Conservation (phyloP, 2,888 invertebrate species). For the Himalopsyche kuldschensis region DNA sequence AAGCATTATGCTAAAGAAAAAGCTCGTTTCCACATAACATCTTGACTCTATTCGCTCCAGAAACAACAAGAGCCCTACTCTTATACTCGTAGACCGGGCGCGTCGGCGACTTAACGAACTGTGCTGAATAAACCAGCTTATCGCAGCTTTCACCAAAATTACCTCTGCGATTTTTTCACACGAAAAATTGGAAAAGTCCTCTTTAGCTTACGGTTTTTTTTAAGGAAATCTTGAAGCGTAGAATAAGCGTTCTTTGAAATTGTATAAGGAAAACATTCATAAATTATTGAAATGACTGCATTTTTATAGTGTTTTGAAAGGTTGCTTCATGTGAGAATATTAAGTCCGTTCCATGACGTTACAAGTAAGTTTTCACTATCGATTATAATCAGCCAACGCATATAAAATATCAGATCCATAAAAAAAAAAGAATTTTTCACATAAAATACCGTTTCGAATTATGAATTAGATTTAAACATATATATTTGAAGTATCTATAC, state of each 20-base stretch:
- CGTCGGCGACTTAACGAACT: conserved; percentile 6
- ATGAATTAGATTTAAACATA: no score
- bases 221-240: neutral
- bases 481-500: no score
- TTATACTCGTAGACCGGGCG: neutral
- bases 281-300: no score
- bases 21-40: neutral
- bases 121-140: conserved; percentile 6
- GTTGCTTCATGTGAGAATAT: no score
- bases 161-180: neutral
- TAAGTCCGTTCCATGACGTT: no score
- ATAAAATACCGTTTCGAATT: no score
- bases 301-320: no score
- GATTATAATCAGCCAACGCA: no score
- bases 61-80: neutral
- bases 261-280: no score
- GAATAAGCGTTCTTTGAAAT: neutral
- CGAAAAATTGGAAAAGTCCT: neutral
- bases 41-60: neutral
- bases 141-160: conserved; percentile 10
- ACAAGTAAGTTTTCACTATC: no score
- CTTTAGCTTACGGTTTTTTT: neutral
- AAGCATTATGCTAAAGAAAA: neutral
- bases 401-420: no score
- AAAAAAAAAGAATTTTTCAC: no score